Evolutionary conservation across 1,140 invertebrate species (phyloP).

Genomic region (Plodia interpunctella): DNA sequence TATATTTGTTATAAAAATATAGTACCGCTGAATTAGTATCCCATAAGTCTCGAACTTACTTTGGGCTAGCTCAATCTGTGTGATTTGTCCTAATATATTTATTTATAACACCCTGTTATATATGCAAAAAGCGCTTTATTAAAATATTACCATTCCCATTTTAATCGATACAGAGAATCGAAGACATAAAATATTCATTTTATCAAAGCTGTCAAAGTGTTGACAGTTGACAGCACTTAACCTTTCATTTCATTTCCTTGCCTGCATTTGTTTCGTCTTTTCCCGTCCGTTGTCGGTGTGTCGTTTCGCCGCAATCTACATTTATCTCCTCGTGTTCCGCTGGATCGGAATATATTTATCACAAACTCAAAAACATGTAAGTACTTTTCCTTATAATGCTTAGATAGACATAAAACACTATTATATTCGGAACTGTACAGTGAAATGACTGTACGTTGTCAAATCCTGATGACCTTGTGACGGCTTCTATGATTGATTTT

Average conservation of each 20-base stretch:
- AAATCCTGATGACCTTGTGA: slow-evolving; percentile 9
- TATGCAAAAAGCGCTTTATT: too few species aligned
- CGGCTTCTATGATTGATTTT: not conserved
- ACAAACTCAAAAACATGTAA: not conserved
- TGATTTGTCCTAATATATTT: not conserved
- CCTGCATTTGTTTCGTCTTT: not conserved
- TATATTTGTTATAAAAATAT: too few species aligned
- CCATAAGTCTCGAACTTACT: not conserved
- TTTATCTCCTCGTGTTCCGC: slow-evolving; percentile 33
- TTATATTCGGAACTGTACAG: not conserved
- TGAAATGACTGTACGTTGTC: not conserved
- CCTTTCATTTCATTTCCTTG: not conserved
- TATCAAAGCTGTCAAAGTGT: not conserved
- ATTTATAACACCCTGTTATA: too few species aligned
- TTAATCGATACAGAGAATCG: too few species aligned
- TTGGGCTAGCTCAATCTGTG: not conserved
- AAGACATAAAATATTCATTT: too few species aligned
- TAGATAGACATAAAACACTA: not conserved
- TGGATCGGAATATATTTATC: slow-evolving; percentile 17
- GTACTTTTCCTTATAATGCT: not conserved
- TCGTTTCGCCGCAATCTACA: not conserved
- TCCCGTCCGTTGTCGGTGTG: not conserved
- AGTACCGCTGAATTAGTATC: too few species aligned
- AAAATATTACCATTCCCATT: too few species aligned
- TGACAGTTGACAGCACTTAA: not conserved